Evolutionary conservation across 1,140 invertebrate genomes (phyloP).

Genomic region (Procambarus clarkii): DNA sequence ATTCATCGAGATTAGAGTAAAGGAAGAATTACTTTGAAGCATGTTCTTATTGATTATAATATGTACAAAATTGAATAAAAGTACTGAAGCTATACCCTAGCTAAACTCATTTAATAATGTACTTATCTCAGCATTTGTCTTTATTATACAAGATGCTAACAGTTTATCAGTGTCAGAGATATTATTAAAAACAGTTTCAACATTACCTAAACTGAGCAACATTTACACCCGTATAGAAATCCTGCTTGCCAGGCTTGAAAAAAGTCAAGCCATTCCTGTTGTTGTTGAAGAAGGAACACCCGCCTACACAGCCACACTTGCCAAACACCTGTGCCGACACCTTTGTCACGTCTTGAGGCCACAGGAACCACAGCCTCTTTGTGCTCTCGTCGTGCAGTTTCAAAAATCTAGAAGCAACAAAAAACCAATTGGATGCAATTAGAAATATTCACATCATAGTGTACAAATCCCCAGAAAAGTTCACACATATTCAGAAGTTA

Average conservation of each 20-base stretch:
- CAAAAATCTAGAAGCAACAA: slow-evolving; percentile 81
- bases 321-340: slow-evolving; percentile 77
- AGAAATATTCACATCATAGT: background rate
- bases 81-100: too few species aligned
- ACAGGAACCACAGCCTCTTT: slow-evolving; percentile 95
- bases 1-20: too few species aligned
- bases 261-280: slow-evolving; percentile 91
- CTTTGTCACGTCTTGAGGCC: slow-evolving; percentile 81
- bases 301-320: slow-evolving; percentile 97
- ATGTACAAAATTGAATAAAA: too few species aligned
- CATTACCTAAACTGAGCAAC: slow-evolving; percentile 84
- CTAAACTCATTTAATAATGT: too few species aligned
- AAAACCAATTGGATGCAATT: background rate
- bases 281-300: slow-evolving; percentile 94
- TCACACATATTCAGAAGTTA: too few species aligned
- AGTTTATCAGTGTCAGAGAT: background rate
- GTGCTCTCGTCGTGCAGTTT: slow-evolving; percentile 91
- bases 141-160: too few species aligned
- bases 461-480: background rate
- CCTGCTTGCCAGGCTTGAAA: slow-evolving; percentile 88
- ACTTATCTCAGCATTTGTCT: too few species aligned
- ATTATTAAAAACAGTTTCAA: background rate
- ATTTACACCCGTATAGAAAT: slow-evolving; percentile 88
- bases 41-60: too few species aligned
- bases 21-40: too few species aligned